Evolutionary conservation across 2,888 invertebrate species (phyloP).

Genomic region (Azorinus chamasolen): DNA sequence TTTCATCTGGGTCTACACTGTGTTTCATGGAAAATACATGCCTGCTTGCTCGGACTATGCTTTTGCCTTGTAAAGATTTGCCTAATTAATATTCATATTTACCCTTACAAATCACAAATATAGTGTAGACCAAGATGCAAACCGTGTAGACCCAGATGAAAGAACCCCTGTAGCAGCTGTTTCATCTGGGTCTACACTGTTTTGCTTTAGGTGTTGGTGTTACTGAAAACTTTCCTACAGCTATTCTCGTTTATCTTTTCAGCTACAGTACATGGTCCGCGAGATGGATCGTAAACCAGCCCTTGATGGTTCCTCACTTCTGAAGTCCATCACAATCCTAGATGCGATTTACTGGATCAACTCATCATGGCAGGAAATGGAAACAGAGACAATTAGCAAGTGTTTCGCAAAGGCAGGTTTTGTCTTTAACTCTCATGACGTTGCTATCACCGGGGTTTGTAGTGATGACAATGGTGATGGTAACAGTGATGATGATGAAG

Average conservation of each 20-base stretch:
- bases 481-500: not conserved
- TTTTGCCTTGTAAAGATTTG: too few relatives aligned
- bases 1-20: too few relatives aligned
- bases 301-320: not conserved
- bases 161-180: too few relatives aligned
- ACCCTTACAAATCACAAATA: too few relatives aligned
- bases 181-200: too few relatives aligned
- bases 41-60: too few relatives aligned
- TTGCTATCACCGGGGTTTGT: not conserved
- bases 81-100: too few relatives aligned
- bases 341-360: constrained; percentile 41
- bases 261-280: not conserved
- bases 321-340: constrained; percentile 7
- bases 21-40: too few relatives aligned
- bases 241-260: not conserved
- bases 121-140: too few relatives aligned
- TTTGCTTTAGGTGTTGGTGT: too few relatives aligned
- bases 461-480: not conserved
- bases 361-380: constrained; percentile 20
- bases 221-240: too few relatives aligned
- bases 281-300: constrained; percentile 8
- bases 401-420: constrained; percentile 4
- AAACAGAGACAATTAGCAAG: not conserved
- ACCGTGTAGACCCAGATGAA: too few relatives aligned
- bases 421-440: not conserved